phyloP scores from a whole-genome alignment of 1,140 invertebrate species.

The Teleopsis dalmanni region DNA sequence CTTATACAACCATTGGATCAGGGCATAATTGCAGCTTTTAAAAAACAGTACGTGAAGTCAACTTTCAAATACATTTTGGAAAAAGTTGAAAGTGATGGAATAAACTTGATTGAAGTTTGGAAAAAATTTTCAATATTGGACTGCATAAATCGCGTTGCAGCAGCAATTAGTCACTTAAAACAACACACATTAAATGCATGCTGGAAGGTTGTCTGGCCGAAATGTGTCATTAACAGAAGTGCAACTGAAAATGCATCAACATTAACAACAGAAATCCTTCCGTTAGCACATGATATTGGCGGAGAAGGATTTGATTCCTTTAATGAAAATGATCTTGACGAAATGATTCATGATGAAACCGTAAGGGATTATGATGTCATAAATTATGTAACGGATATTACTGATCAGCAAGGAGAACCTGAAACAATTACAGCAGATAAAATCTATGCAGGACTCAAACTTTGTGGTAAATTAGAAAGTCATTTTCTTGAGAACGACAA shows the following conservation, averaged over 20 bases:
- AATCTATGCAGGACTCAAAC: no score
- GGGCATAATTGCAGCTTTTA: not conserved
- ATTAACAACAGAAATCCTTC: no score
- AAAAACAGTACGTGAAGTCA: not conserved
- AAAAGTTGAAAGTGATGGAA: not conserved
- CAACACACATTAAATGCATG: not conserved
- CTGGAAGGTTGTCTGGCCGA: not conserved
- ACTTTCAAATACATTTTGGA: not conserved
- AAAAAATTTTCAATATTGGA: conserved; percentile 2
- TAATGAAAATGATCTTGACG: not conserved
- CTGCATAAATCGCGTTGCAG: not conserved
- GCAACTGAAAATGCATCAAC: no score
- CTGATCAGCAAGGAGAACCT: no score
- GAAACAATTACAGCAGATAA: no score
- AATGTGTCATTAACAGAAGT: not conserved
- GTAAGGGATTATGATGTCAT: not conserved
- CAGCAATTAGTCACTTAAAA: not conserved
- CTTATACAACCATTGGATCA: not conserved
- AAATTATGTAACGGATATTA: conserved; percentile 7
- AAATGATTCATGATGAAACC: not conserved
- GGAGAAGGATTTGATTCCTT: conserved; percentile 1
- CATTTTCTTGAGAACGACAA: no score
- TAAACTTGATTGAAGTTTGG: not conserved
- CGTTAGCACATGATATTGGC: not conserved
- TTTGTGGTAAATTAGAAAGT: no score